Evolutionary conservation across 2,888 invertebrate genomes (phyloP).

Genomic region (Boloria euphrosyne): DNA sequence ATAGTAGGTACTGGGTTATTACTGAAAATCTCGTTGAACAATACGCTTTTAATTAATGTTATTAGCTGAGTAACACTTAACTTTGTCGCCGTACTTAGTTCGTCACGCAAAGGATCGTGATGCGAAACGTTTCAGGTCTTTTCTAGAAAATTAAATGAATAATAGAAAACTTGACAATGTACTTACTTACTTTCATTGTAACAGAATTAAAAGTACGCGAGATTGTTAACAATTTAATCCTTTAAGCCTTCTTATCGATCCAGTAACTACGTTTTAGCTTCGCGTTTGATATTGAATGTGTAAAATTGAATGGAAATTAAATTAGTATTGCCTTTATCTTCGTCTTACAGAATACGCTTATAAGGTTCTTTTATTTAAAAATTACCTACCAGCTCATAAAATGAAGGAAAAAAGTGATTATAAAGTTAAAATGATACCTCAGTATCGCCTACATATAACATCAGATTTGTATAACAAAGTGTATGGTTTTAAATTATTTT

Average conservation of each 20-base stretch:
- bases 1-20: constrained; percentile 46
- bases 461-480: too few relatives aligned
- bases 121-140: constrained; percentile 23
- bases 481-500: too few relatives aligned
- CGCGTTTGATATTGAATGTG: background rate
- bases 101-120: constrained; percentile 44
- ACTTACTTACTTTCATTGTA: constrained; percentile 19
- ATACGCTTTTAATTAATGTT: constrained; percentile 50
- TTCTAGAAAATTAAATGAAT: constrained; percentile 26
- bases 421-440: too few relatives aligned
- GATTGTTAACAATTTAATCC: constrained; percentile 22
- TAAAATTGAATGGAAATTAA: constrained; percentile 8
- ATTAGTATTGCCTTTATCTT: constrained; percentile 1
- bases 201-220: constrained; percentile 18
- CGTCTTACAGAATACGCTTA: background rate
- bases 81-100: constrained; percentile 38
- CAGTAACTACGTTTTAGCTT: constrained; percentile 4
- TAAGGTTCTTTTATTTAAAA: too few relatives aligned
- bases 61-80: constrained; percentile 48
- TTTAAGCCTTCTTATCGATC: constrained; percentile 14
- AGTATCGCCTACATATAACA: too few relatives aligned
- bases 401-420: too few relatives aligned
- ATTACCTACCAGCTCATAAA: too few relatives aligned
- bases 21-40: constrained; percentile 46
- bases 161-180: constrained; percentile 23